Evolutionary conservation across 1,140 invertebrate genomes (phyloP), one percentile per base, ranked within the genome.

Genomic region (Helicoverpa zea): DNA sequence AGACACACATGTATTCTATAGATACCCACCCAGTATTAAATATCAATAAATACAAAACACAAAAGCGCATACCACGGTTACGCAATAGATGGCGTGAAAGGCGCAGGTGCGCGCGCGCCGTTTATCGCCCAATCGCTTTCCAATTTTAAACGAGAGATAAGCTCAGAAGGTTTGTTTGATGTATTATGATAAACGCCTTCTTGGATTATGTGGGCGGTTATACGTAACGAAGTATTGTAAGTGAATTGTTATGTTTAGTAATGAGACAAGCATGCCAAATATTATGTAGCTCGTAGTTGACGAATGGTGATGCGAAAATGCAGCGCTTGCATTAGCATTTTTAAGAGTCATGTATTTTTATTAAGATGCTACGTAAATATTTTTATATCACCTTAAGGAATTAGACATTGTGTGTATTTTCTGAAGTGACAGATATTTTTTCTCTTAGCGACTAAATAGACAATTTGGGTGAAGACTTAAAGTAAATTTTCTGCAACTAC

Each of bases 51-150:
- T 16, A 54, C 7, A 47, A 23, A 68, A 52, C 49, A 79, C 49
- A 79, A 68, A 77, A 54, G 49, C 61, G 29, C 51, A 63, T 47
- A 52, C 59, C 66, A 29, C 11, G 5, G 11, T 79, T 79, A 47
- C 63, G 64, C 49, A 79, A 79, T 47, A 68, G 51, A 56, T 73
- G 70, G 49, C 64, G 76, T 66, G 76, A 79, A 79, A 79, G 76
- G 76, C 64, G n/a, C 76, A 79, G 76, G 76, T 79, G 76, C 64
- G 64, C 75, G 59, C 51, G 63, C 63, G 70, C 52, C 23, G 70
- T 52, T 70, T 70, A 70, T 70, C 63, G 76, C 29, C 30, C 51
- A 49, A 79, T 68, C 76, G 64, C 76, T 79, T 79, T 79, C 76
- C 76, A 79, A 68, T 79, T 79, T 79, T 70, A 49, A 51, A 52